Conservation (phyloP, 2,888 invertebrate species). For the Papilio gigon region DNA sequence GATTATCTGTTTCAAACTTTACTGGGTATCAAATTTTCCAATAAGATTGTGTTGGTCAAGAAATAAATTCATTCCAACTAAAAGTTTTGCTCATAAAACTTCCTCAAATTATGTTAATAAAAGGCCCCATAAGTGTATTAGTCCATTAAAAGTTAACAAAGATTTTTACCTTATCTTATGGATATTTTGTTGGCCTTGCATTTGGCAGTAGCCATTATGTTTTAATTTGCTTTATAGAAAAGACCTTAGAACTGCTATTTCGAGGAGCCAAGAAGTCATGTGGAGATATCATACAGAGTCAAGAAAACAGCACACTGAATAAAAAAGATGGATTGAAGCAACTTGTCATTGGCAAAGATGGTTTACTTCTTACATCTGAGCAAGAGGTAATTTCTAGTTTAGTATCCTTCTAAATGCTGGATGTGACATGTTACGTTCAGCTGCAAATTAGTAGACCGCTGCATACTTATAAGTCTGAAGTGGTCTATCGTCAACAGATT, state of each 20-base stretch:
- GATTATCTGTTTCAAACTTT: background rate
- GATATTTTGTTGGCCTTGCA: background rate
- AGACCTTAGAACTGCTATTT: constrained; percentile 67
- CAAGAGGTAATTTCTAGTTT: constrained; percentile 58
- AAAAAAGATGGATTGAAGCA: constrained; percentile 70
- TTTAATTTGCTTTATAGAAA: constrained; percentile 57
- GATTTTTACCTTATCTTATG: background rate
- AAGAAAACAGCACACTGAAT: constrained; percentile 41
- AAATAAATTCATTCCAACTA: background rate
- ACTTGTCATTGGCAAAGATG: constrained; percentile 68
- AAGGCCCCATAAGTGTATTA: background rate
- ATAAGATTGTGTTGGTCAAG: background rate
- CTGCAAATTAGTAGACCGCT: no score
- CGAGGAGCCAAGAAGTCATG: constrained; percentile 66
- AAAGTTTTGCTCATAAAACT: background rate
- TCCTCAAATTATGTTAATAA: background rate
- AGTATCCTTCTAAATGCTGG: no score
- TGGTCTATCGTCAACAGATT: constrained; percentile 46
- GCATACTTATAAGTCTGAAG: no score
- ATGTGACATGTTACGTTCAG: no score
- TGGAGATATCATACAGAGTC: constrained; percentile 43
- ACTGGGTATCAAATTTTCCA: background rate
- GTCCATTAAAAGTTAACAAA: background rate
- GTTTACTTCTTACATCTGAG: constrained; percentile 61
- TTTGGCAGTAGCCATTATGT: background rate